These are phyloP conservation scores for Cinara cedri DNA, from an alignment of 2,888 invertebrate species.

Conservation along the genomic window DNA sequence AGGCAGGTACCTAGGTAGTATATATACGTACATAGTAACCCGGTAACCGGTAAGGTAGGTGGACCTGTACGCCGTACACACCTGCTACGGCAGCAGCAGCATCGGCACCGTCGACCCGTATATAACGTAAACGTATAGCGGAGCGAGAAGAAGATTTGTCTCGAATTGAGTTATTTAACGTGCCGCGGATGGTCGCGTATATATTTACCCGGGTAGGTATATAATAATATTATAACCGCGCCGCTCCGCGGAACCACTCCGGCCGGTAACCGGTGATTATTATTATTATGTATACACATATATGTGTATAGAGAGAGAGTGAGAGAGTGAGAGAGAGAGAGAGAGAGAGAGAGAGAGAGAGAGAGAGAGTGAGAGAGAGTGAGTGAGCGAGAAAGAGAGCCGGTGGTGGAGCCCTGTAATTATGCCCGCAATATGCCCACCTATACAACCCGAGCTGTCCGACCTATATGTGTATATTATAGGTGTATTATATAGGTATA, in stretches of 20 bases:
- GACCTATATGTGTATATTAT: conserved; percentile 26
- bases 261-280: conserved; percentile 51
- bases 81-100: too few relatives aligned
- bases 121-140: not conserved
- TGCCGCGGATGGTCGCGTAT: not conserved
- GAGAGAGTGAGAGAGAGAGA: too few relatives aligned
- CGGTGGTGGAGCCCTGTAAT: conserved; percentile 50
- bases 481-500: not conserved
- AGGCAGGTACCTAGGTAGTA: not conserved
- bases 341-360: too few relatives aligned
- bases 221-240: too few relatives aligned
- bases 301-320: too few relatives aligned
- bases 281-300: too few relatives aligned
- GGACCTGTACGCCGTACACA: too few relatives aligned
- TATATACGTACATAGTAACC: not conserved
- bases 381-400: too few relatives aligned
- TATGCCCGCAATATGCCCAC: conserved; percentile 27
- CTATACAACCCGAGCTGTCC: conserved; percentile 13
- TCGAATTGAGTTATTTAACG: conserved; percentile 55
- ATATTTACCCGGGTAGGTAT: too few relatives aligned
- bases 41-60: too few relatives aligned
- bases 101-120: too few relatives aligned
- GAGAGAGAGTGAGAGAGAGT: too few relatives aligned
- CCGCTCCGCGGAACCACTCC: not conserved
- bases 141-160: conserved; percentile 32